Conservation (phyloP, 2,888 invertebrate species). For the Phortica okadai region DNA sequence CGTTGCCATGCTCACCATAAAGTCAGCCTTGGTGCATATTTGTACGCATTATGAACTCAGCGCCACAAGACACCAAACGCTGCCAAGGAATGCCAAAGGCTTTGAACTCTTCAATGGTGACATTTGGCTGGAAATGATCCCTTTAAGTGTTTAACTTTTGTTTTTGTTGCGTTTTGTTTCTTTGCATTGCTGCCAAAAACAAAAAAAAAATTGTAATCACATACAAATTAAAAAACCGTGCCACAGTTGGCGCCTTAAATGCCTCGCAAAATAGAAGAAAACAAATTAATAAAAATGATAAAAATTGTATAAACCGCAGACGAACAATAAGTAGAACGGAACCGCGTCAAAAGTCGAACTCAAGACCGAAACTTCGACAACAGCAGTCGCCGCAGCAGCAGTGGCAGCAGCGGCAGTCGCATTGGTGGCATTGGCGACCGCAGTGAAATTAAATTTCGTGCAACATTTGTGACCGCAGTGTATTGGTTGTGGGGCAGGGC, state of each 20-base stretch:
- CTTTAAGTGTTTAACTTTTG: conserved; percentile 7
- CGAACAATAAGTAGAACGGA: not conserved
- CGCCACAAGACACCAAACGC: not conserved
- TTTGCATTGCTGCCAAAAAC: not conserved
- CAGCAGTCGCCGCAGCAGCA: not conserved
- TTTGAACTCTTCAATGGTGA: conserved; percentile 15
- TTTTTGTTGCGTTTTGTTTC: too few relatives aligned
- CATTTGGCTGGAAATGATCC: not conserved
- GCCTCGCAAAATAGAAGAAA: not conserved
- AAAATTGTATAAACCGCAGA: conserved; percentile 7
- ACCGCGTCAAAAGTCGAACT: conserved; percentile 12
- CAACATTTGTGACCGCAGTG: conserved; percentile 43
- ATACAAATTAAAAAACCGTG: conserved; percentile 23
- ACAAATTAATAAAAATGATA: not conserved
- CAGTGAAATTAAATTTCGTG: conserved; percentile 66
- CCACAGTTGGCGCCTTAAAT: conserved; percentile 22
- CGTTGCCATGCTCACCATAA: conserved; percentile 44
- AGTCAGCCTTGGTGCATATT: conserved; percentile 47
- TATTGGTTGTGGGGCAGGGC: too few relatives aligned
- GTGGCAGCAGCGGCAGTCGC: conserved; percentile 41
- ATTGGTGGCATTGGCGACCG: conserved; percentile 43
- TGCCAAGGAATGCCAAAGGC: conserved; percentile 19
- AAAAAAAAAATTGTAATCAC: conserved; percentile 5
- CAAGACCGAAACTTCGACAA: not conserved
- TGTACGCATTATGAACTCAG: conserved; percentile 36